These are phyloP conservation scores for Drosophila greeni DNA, from an alignment of 2,888 invertebrate species.

Conservation along the genomic window DNA sequence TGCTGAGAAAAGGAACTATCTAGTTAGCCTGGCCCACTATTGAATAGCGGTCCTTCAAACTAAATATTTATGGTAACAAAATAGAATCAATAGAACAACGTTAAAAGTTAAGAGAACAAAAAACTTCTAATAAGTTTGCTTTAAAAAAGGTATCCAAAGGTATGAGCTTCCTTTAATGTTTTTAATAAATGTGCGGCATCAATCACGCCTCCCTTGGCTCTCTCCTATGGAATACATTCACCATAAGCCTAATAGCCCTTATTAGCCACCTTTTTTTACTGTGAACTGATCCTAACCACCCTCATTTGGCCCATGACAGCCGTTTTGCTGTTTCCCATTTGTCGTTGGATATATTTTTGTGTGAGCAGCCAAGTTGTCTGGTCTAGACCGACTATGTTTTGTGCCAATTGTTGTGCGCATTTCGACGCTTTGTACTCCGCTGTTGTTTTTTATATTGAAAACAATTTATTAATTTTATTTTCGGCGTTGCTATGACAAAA, in stretches of 20 bases:
- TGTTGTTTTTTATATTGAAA: slow-evolving; percentile 42
- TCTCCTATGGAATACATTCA: background rate
- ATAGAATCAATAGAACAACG: background rate
- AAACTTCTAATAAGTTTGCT: background rate
- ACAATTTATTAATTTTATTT: slow-evolving; percentile 55
- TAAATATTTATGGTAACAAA: background rate
- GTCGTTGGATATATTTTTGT: slow-evolving; percentile 15
- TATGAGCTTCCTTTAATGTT: background rate
- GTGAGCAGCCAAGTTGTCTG: slow-evolving; percentile 30
- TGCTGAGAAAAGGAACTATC: background rate
- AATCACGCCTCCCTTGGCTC: slow-evolving; percentile 6
- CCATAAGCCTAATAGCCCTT: slow-evolving; percentile 14
- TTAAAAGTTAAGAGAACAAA: background rate
- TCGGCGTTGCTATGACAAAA: slow-evolving; percentile 65
- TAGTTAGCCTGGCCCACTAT: background rate
- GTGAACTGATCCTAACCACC: slow-evolving; percentile 20
- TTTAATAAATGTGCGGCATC: slow-evolving; percentile 1
- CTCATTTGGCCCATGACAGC: slow-evolving; percentile 4
- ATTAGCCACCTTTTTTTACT: slow-evolving; percentile 19
- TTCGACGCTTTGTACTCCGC: slow-evolving; percentile 12
- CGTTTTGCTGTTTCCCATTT: slow-evolving; percentile 12
- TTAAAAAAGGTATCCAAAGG: background rate
- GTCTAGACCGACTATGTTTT: slow-evolving; percentile 20
- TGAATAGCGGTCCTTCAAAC: background rate
- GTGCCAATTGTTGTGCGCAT: slow-evolving; percentile 30